Conservation (phyloP, 2,797 vertebrate genomes). For the Malurus leucopterus region DNA sequence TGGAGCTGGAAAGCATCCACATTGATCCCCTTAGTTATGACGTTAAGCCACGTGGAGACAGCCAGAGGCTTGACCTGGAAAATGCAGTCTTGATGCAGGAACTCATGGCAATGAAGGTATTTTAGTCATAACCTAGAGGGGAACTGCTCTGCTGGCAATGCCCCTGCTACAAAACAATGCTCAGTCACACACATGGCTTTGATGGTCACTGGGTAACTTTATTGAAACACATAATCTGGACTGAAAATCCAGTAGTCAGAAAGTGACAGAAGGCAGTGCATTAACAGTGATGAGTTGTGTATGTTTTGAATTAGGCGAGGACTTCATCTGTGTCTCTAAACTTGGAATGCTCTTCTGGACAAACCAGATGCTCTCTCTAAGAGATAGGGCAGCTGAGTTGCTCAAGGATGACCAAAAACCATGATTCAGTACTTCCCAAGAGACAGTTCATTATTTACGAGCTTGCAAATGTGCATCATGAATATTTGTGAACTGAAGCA, state of each 20-base stretch:
- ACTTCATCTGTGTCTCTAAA: not conserved
- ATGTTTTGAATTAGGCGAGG: not conserved
- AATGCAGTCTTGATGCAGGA: constrained; percentile 89
- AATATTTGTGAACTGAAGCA: not conserved
- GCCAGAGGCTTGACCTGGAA: constrained; percentile 84
- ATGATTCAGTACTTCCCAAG: not conserved
- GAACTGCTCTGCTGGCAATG: not conserved
- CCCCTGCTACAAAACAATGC: not conserved
- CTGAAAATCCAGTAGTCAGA: not conserved
- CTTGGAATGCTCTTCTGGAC: not conserved
- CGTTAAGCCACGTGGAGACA: constrained; percentile 81
- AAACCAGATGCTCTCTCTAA: not conserved
- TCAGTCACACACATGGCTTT: not conserved
- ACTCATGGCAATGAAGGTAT: constrained; percentile 91
- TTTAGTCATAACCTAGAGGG: not conserved
- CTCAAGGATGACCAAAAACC: not conserved
- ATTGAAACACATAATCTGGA: not conserved
- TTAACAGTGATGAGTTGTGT: not conserved
- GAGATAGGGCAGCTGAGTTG: not conserved
- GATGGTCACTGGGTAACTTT: not conserved
- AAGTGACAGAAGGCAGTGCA: not conserved
- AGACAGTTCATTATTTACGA: not conserved
- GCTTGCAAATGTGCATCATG: not conserved
- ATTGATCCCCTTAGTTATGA: constrained; percentile 85
- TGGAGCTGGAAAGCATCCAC: constrained; percentile 86